Evolutionary conservation across 2,888 invertebrate species (phyloP), one percentile per base, ranked within the genome.

Genomic region (Hirtodrosophila trivittata): DNA sequence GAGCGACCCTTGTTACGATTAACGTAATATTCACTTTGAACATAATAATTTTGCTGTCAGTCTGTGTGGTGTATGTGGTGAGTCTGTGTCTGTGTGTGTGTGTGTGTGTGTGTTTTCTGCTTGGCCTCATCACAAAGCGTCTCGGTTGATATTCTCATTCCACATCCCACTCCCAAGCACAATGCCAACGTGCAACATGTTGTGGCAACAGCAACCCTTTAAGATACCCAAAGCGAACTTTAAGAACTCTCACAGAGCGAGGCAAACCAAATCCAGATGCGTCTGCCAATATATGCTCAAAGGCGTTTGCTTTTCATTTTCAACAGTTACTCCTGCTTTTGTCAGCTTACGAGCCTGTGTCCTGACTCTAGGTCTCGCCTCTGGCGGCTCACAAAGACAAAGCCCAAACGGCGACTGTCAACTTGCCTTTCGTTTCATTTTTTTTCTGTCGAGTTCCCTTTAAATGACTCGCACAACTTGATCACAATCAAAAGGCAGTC

Each of bases 11-110:
- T 67, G 81, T 71, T 76, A 75, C 55, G 62, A 60, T 72, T 69
- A 75, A 78, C 66, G 67, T 62, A 72, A 75, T 83, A 70, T 82
- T 83, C 78, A 76, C 76, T 66, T 66, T 66, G 63, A 82, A 82
- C 70, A 72, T 62, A 65, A 74, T 73, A 69, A 72, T 74, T 67
- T 73, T 35, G 18, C 35, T 38, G 55, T 41, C 57, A 42, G 37
- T 30, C 10, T n/a, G 14, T 59, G 33, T 33, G 33, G 10, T 12
- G 13, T 33, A n/a, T 45, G 13, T 12, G 38, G n/a, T 10, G 30
- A 10, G 14, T 59, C 35, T 33, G 33, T 33, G 33, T 33, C 1
- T 33, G 10, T 12, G 13, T 33, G 10, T 45, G 13, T 12, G 38
- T 57, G 18, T 25, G 13, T 46, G 12, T 33, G 46, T 56, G 21